Evolutionary conservation across 2,113 vertebrate genomes (phyloP).

Genomic region (Chamaea fasciata): DNA sequence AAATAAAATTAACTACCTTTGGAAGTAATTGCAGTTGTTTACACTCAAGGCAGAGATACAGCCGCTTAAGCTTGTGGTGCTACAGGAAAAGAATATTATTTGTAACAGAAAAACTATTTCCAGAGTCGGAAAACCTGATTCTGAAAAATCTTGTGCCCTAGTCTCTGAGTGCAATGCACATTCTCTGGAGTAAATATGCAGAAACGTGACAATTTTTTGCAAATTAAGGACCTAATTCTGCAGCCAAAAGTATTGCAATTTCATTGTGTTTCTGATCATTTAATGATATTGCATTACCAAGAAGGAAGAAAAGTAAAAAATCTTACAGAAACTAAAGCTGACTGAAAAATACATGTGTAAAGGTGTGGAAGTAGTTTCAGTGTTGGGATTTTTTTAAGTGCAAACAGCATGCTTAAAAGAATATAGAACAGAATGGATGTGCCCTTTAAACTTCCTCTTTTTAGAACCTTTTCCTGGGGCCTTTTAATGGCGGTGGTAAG

Average conservation of each 20-base stretch:
- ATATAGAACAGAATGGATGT: neutral
- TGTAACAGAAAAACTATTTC: neutral
- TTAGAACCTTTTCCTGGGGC: neutral
- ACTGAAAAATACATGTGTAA: neutral
- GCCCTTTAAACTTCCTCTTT: neutral
- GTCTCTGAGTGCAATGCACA: neutral
- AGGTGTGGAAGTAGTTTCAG: neutral
- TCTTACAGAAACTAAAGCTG: neutral
- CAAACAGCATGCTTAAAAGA: neutral
- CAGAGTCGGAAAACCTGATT: neutral
- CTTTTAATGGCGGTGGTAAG: neutral
- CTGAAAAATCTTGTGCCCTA: neutral
- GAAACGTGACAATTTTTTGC: neutral
- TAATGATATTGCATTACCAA: neutral
- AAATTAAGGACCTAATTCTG: neutral
- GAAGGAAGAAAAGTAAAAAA: neutral
- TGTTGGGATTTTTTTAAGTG: neutral
- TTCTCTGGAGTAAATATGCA: neutral
- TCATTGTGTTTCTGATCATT: neutral
- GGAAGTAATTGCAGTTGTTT: neutral
- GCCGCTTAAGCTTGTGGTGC: fast-evolving
- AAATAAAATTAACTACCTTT: neutral
- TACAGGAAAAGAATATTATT: neutral
- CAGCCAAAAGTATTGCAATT: neutral
- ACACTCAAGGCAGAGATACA: neutral